Conservation (phyloP, 1,140 invertebrate genomes). For the Euura saliciscinereae region DNA sequence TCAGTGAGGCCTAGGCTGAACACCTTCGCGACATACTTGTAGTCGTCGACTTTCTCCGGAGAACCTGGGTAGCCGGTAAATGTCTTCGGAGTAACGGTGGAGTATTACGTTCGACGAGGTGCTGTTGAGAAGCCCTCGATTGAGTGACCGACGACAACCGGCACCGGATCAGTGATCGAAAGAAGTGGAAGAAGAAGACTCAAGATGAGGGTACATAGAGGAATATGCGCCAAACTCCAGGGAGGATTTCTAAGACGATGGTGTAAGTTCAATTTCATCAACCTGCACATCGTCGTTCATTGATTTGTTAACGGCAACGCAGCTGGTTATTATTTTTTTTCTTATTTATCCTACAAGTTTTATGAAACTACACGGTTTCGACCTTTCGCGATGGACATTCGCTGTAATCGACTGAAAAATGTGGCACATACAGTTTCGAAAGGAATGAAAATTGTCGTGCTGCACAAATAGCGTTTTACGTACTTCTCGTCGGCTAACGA, state of each 20-base stretch:
- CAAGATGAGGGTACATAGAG: conserved; percentile 54
- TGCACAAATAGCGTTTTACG: too few species aligned
- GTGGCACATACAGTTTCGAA: background rate
- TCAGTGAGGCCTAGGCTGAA: background rate
- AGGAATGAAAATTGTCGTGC: too few species aligned
- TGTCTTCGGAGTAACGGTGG: conserved; percentile 5
- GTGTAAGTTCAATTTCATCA: conserved; percentile 46
- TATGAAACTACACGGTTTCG: background rate
- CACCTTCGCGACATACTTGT: conserved; percentile 6
- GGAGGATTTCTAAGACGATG: conserved; percentile 55
- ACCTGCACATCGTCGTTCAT: background rate
- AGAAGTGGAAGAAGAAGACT: background rate
- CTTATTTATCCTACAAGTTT: conserved; percentile 10
- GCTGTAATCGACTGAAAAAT: conserved; percentile 5
- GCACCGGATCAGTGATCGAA: background rate
- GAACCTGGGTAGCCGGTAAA: background rate
- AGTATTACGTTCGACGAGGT: background rate
- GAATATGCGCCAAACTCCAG: conserved; percentile 55
- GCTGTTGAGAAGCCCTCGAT: background rate
- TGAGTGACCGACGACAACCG: background rate
- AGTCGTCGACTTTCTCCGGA: conserved; percentile 1
- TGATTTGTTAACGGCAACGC: background rate
- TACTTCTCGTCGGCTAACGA: too few species aligned
- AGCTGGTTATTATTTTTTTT: conserved; percentile 21
- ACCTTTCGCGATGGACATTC: background rate